Evolutionary conservation across 2,113 vertebrate genomes (phyloP).

Genomic region (Arothron firmamentum): DNA sequence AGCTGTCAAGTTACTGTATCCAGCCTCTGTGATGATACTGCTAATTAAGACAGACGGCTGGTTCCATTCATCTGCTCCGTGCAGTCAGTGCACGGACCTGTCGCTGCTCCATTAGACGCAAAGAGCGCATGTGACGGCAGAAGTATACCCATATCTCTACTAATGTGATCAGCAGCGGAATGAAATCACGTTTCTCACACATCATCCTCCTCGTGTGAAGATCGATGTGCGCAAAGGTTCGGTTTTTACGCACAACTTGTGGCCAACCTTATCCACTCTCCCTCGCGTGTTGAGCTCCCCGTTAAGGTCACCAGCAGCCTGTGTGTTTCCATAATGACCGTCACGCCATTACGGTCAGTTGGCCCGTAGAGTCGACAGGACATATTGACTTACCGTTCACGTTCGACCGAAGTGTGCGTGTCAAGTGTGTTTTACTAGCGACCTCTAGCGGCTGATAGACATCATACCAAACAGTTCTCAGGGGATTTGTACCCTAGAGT

Average conservation of each 20-base stretch:
- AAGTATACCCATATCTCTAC: background rate
- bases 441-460: slow-evolving; percentile 44
- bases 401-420: slow-evolving; percentile 38
- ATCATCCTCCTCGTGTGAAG: background rate
- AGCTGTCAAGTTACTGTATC: background rate
- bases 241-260: slow-evolving; percentile 42
- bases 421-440: slow-evolving; percentile 39
- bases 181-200: background rate
- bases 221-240: background rate
- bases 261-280: background rate
- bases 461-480: background rate
- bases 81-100: background rate
- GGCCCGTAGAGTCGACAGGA: slow-evolving; percentile 36
- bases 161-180: background rate
- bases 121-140: background rate
- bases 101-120: slow-evolving; percentile 2
- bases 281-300: background rate
- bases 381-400: slow-evolving; percentile 67
- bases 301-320: slow-evolving; percentile 19
- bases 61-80: background rate
- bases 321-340: slow-evolving; percentile 30
- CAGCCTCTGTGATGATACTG: background rate
- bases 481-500: no score
- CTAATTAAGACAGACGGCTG: slow-evolving; percentile 10
- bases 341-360: slow-evolving; percentile 34